phyloP scores from a whole-genome alignment of 2,113 vertebrate species.

The Lepus timidus region DNA sequence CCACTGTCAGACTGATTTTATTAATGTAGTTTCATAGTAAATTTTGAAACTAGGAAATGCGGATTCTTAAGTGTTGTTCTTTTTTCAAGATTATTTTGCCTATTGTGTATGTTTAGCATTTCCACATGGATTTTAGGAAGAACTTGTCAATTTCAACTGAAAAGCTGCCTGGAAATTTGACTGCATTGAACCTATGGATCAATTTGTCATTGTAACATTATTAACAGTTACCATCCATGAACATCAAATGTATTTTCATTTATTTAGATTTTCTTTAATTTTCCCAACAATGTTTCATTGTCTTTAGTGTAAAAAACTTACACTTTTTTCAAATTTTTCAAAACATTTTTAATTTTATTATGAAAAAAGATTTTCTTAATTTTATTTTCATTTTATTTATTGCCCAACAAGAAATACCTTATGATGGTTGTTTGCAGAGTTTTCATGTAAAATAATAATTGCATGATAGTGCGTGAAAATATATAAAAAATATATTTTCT shows the following conservation, averaged over 20 bases:
- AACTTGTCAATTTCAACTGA: neutral
- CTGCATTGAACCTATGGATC: neutral
- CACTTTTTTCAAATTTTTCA: neutral
- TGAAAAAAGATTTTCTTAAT: slow-evolving; percentile 30
- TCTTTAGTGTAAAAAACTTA: neutral
- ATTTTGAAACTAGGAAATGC: slow-evolving; percentile 2
- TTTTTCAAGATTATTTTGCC: neutral
- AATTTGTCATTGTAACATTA: neutral
- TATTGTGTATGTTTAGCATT: neutral
- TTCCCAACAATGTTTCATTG: neutral
- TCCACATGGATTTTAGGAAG: neutral
- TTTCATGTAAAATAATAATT: slow-evolving; percentile 35
- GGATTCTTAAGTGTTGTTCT: neutral
- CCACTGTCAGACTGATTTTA: neutral
- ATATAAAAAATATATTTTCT: neutral
- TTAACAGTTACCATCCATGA: neutral
- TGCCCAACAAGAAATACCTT: slow-evolving; percentile 21
- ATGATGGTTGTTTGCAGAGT: neutral
- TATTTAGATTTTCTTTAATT: slow-evolving; percentile 34
- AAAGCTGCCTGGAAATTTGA: neutral
- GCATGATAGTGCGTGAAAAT: slow-evolving; percentile 1
- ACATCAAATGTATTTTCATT: neutral
- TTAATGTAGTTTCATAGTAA: neutral
- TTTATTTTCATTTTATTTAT: slow-evolving; percentile 31
- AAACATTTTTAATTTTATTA: neutral